Conservation (phyloP, 2,797 vertebrate species). For the Rhinatrema bivittatum region DNA sequence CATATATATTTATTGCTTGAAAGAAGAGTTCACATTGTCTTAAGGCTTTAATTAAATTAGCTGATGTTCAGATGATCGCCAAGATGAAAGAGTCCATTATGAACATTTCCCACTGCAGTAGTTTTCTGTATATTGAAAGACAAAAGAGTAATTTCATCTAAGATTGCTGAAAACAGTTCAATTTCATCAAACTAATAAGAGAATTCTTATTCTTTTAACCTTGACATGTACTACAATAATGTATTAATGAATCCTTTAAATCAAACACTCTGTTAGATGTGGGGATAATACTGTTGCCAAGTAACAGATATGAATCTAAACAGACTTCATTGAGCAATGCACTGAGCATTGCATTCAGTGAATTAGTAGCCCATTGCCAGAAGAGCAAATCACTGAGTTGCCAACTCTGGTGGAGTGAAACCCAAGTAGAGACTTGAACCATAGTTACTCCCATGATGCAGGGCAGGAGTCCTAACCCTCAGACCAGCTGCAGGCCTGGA, state of each 20-base stretch:
- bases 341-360: no score
- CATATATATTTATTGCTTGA: constrained; percentile 41
- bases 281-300: constrained; percentile 5
- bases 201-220: constrained; percentile 31
- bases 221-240: constrained; percentile 28
- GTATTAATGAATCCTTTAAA: constrained; percentile 38
- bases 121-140: constrained; percentile 35
- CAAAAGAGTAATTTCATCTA: constrained; percentile 37
- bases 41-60: constrained; percentile 42
- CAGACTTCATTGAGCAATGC: no score
- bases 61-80: constrained; percentile 35
- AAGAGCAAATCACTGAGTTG: no score
- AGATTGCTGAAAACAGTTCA: constrained; percentile 18
- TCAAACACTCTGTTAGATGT: constrained; percentile 14
- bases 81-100: constrained; percentile 37
- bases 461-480: no score
- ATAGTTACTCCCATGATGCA: no score
- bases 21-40: constrained; percentile 23
- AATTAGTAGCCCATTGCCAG: no score
- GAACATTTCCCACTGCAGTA: constrained; percentile 33
- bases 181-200: constrained; percentile 32
- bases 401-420: no score
- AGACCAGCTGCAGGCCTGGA: no score
- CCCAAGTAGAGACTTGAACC: no score
- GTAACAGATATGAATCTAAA: constrained; percentile 21